Conservation (phyloP, 2,113 vertebrate species). For the Prunella himalayana region DNA sequence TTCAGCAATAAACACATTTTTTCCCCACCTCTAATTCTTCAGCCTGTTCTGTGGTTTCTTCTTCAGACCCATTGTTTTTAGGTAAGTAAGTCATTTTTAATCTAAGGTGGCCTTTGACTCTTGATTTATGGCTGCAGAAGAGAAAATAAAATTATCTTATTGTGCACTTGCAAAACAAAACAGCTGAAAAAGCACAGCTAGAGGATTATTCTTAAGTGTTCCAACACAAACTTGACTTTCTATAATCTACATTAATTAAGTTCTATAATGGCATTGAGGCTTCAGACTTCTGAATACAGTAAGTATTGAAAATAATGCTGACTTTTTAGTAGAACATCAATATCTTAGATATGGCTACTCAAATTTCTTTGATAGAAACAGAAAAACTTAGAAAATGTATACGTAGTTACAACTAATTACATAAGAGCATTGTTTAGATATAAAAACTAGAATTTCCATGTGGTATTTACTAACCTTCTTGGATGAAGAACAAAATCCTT, state of each 20-base stretch:
- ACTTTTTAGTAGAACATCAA: neutral
- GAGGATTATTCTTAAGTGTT: neutral
- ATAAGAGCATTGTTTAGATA: neutral
- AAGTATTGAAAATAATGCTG: neutral
- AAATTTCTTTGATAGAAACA: neutral
- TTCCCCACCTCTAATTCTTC: slow-evolving; percentile 87
- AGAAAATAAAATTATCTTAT: neutral
- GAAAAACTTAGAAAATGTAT: neutral
- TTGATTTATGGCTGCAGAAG: slow-evolving; percentile 87
- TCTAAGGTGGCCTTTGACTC: slow-evolving; percentile 94
- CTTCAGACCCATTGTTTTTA: slow-evolving; percentile 83
- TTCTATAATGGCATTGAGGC: neutral
- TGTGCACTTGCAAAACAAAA: neutral
- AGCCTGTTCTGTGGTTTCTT: slow-evolving; percentile 81
- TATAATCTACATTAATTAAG: neutral
- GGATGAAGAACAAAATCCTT: slow-evolving; percentile 98
- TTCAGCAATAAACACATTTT: neutral
- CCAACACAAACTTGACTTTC: neutral
- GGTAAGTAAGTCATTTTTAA: slow-evolving; percentile 99
- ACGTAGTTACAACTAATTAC: neutral
- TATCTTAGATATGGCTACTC: neutral
- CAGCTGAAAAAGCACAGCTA: neutral
- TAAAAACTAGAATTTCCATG: neutral
- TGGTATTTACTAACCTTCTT: slow-evolving; percentile 83
- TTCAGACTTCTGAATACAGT: neutral